Conservation (phyloP, 2,888 invertebrate genomes). For the Chrysolina oricalcia region DNA sequence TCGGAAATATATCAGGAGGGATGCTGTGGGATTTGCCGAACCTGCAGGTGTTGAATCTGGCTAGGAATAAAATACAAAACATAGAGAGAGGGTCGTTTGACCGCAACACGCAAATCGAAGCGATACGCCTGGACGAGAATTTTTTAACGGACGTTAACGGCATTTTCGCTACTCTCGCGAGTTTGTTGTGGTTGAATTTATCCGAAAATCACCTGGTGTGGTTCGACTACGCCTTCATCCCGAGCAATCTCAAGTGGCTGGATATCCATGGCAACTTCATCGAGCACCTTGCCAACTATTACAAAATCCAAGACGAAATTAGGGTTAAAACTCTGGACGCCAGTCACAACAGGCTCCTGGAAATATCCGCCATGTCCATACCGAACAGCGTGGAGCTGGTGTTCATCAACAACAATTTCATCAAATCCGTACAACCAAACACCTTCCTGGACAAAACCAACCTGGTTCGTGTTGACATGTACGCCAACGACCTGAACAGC, state of each 20-base stretch:
- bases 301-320: constrained; percentile 87
- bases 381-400: constrained; percentile 91
- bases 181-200: constrained; percentile 89
- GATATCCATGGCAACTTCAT: constrained; percentile 94
- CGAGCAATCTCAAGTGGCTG: constrained; percentile 90
- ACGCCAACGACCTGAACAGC: constrained; percentile 88
- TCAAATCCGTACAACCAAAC: constrained; percentile 86
- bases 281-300: constrained; percentile 90
- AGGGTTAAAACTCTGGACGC: constrained; percentile 89
- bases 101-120: constrained; percentile 86
- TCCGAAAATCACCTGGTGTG: constrained; percentile 93
- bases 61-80: constrained; percentile 90
- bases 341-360: constrained; percentile 90
- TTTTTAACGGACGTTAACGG: constrained; percentile 92
- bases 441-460: constrained; percentile 90
- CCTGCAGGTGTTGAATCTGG: constrained; percentile 89
- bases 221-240: constrained; percentile 95
- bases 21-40: constrained; percentile 91
- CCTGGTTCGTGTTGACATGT: constrained; percentile 90
- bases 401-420: constrained; percentile 92
- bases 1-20: constrained; percentile 87
- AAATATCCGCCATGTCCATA: constrained; percentile 87
- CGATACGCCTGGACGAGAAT: constrained; percentile 91
- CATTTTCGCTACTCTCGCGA: constrained; percentile 89
- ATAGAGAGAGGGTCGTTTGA: constrained; percentile 90